These are phyloP conservation scores for Nesogale talazaci DNA, from an alignment of 2,113 vertebrate genomes.

Conservation along the genomic window DNA sequence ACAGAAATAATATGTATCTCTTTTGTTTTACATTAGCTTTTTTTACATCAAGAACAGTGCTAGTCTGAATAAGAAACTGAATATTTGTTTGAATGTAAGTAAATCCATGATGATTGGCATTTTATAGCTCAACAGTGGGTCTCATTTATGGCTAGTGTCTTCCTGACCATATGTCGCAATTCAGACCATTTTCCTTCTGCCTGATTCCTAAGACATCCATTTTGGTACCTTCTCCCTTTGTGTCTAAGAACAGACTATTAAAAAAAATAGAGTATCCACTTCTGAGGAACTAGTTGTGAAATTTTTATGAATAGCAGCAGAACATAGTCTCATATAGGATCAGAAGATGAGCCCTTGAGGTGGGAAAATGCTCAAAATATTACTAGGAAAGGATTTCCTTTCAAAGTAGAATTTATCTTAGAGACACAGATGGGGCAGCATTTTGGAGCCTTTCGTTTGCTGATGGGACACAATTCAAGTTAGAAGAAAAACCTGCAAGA, in stretches of 20 bases:
- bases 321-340: too few species aligned
- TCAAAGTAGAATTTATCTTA: too few species aligned
- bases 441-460: too few species aligned
- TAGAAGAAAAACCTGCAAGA: too few species aligned
- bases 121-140: conserved; percentile 32
- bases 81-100: conserved; percentile 40
- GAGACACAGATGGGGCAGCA: too few species aligned
- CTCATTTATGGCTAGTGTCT: neutral
- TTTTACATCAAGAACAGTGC: neutral
- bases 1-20: neutral
- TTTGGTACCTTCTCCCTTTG: neutral
- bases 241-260: neutral
- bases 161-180: neutral
- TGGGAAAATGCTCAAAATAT: too few species aligned
- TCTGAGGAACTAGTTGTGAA: too few species aligned
- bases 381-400: too few species aligned
- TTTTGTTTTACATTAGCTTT: neutral
- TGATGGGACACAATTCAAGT: too few species aligned
- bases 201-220: neutral
- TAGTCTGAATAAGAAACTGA: neutral
- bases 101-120: conserved; percentile 36
- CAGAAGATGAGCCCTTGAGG: too few species aligned
- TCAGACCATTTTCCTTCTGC: neutral
- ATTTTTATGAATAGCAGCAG: too few species aligned
- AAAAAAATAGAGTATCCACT: too few species aligned